phyloP scores from a whole-genome alignment of 2,113 vertebrate genomes.

The Catharus fuscescens region DNA sequence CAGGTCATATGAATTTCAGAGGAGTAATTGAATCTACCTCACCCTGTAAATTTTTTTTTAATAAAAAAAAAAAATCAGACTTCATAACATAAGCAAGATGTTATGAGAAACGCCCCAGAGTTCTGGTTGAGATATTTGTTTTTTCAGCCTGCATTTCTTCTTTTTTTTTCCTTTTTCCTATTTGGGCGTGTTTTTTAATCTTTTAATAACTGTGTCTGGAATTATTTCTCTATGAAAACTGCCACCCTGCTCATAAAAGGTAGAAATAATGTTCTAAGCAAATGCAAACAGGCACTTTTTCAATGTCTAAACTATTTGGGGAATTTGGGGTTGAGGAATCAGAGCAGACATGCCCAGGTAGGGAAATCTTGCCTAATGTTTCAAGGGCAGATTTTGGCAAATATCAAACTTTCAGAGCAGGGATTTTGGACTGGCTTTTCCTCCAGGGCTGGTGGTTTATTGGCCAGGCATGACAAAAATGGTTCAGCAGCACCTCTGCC shows the following conservation, averaged over 20 bases:
- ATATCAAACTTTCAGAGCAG: background rate
- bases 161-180: background rate
- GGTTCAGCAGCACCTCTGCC: background rate
- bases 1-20: background rate
- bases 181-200: constrained; percentile 30
- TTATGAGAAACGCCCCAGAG: constrained; percentile 4
- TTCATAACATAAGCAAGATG: constrained; percentile 31
- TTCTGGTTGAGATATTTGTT: constrained; percentile 43
- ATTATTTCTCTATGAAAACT: constrained; percentile 17
- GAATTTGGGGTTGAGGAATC: background rate
- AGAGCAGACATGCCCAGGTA: background rate
- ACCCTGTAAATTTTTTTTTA: background rate
- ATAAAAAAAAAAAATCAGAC: background rate
- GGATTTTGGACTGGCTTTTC: background rate
- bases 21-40: background rate
- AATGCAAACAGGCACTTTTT: background rate
- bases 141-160: constrained; percentile 11
- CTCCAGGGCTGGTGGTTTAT: background rate
- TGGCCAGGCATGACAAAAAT: background rate
- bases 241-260: background rate
- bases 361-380: background rate
- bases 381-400: background rate
- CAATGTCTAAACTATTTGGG: background rate
- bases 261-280: background rate
- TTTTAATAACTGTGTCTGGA: constrained; percentile 44